phyloP scores from a whole-genome alignment of 2,113 vertebrate species.

The Physeter macrocephalus region DNA sequence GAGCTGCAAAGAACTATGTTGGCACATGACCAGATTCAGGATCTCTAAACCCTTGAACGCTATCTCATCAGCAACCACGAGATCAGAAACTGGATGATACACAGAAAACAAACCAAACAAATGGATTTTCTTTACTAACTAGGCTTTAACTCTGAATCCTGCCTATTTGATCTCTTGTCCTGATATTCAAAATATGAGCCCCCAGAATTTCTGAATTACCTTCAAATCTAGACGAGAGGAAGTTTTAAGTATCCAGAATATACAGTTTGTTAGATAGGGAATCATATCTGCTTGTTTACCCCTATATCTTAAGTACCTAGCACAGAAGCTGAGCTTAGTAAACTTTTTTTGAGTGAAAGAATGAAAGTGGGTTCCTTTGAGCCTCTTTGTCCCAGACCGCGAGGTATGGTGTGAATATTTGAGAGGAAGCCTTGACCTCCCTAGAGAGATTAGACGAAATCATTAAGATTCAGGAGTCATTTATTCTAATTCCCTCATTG shows the following conservation, averaged over 20 bases:
- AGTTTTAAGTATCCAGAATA: neutral
- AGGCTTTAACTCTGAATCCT: neutral
- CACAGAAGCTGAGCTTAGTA: neutral
- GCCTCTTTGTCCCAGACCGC: neutral
- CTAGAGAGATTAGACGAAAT: neutral
- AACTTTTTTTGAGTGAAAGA: neutral
- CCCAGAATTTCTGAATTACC: neutral
- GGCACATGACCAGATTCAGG: neutral
- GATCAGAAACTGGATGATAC: neutral
- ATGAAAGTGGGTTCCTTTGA: neutral
- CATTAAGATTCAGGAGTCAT: neutral
- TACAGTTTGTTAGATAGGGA: neutral
- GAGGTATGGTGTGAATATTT: fast-evolving
- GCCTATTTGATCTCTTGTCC: neutral
- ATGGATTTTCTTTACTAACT: neutral
- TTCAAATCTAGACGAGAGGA: neutral
- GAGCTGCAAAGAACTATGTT: neutral
- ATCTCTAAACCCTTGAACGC: neutral
- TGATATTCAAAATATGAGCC: neutral
- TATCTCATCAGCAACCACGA: neutral
- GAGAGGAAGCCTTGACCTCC: neutral
- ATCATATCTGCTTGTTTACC: neutral
- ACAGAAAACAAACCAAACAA: neutral
- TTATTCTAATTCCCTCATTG: neutral
- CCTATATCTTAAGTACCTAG: neutral